Evolutionary conservation across 2,888 invertebrate species (phyloP).

Genomic region (Hofmannophila pseudospretella): DNA sequence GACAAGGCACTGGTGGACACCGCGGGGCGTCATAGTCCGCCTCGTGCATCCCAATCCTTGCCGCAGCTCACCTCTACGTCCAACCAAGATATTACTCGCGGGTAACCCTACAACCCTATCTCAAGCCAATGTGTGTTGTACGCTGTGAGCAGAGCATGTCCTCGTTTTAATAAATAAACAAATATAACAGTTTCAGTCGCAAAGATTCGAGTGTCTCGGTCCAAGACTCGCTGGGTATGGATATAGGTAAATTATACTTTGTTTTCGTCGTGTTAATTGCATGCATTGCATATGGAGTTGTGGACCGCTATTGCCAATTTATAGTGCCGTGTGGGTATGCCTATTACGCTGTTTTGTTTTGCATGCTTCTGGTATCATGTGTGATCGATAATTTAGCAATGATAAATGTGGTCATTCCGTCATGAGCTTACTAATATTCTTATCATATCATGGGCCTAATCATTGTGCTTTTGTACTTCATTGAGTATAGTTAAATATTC

Average conservation of each 20-base stretch:
- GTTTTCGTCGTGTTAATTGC: background rate
- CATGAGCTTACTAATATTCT: too few species aligned
- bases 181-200: slow-evolving; percentile 19
- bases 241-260: slow-evolving; percentile 6
- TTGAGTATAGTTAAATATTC: too few species aligned
- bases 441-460: too few species aligned
- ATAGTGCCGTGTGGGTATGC: too few species aligned
- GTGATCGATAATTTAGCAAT: too few species aligned
- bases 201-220: slow-evolving; percentile 25
- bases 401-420: too few species aligned
- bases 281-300: background rate
- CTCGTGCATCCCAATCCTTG: slow-evolving; percentile 45
- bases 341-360: too few species aligned
- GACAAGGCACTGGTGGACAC: slow-evolving; percentile 49
- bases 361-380: too few species aligned
- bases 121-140: slow-evolving; percentile 1
- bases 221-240: slow-evolving; percentile 28
- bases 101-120: slow-evolving; percentile 21
- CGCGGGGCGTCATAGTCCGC: slow-evolving; percentile 36
- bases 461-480: too few species aligned
- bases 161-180: background rate
- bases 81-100: slow-evolving; percentile 25
- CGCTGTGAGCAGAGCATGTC: background rate
- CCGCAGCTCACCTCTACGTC: slow-evolving; percentile 44
- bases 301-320: too few species aligned